Conservation (phyloP, 2,888 invertebrate genomes). For the Chrysolina americana region DNA sequence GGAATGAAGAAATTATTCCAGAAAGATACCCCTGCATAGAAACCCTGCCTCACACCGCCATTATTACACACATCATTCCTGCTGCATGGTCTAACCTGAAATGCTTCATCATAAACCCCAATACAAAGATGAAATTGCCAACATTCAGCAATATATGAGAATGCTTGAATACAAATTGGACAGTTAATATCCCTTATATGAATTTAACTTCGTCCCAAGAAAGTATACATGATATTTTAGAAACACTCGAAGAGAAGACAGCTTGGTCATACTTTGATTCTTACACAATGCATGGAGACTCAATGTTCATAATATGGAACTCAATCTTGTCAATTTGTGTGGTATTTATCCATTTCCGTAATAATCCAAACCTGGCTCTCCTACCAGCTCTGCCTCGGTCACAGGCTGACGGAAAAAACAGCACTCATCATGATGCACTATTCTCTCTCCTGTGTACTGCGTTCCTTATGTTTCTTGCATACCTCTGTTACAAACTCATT, state of each 20-base stretch:
- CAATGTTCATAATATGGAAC: conserved; percentile 6
- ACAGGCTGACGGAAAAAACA: not conserved
- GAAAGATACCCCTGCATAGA: conserved; percentile 39
- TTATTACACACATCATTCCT: conserved; percentile 39
- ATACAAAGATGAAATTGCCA: not conserved
- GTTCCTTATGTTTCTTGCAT: too few species aligned
- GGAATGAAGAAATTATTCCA: conserved; percentile 35
- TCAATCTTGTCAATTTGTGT: not conserved
- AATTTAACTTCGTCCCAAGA: conserved; percentile 21
- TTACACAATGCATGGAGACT: not conserved
- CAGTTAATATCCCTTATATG: conserved; percentile 21
- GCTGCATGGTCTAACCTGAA: conserved; percentile 43
- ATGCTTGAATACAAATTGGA: conserved; percentile 30
- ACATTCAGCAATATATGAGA: conserved; percentile 19
- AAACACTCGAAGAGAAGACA: not conserved
- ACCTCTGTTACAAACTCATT: too few species aligned
- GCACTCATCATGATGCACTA: not conserved
- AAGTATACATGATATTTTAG: not conserved
- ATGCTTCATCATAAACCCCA: conserved; percentile 38
- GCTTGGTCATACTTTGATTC: not conserved
- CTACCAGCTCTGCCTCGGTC: not conserved
- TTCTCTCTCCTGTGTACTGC: not conserved
- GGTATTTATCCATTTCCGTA: not conserved
- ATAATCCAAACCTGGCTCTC: not conserved
- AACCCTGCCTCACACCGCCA: not conserved